Conservation (phyloP, 2,113 vertebrate genomes). For the Montifringilla adamsi region DNA sequence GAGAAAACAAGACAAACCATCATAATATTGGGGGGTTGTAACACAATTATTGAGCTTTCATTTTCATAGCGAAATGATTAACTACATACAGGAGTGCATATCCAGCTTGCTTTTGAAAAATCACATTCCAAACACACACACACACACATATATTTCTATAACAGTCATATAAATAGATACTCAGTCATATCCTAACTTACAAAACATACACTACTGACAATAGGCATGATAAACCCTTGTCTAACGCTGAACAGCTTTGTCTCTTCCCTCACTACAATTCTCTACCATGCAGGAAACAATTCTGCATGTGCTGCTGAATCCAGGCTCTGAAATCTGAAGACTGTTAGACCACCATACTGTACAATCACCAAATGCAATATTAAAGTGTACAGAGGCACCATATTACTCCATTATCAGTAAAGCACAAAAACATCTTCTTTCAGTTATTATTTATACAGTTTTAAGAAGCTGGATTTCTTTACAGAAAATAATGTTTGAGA, state of each 20-base stretch:
- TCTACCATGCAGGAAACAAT: background rate
- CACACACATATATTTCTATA: background rate
- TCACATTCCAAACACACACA: background rate
- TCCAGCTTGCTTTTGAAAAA: constrained; percentile 15
- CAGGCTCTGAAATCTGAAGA: background rate
- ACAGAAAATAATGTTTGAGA: background rate
- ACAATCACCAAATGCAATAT: background rate
- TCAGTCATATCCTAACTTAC: background rate
- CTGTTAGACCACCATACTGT: background rate
- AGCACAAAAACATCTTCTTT: background rate
- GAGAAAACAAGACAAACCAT: background rate
- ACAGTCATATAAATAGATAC: background rate
- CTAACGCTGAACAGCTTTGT: constrained; percentile 1
- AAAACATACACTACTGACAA: background rate
- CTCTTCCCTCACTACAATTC: background rate
- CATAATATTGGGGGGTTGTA: background rate
- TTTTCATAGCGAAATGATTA: background rate
- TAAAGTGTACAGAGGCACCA: background rate
- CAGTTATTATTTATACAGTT: background rate
- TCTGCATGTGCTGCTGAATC: background rate
- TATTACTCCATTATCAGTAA: background rate
- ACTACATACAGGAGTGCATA: background rate
- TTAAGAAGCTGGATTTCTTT: background rate
- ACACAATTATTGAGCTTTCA: background rate
- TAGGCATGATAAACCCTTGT: background rate